Base-by-base conservation (phyloP, 2,888 invertebrate genomes). In the Phasia obesa region DNA sequence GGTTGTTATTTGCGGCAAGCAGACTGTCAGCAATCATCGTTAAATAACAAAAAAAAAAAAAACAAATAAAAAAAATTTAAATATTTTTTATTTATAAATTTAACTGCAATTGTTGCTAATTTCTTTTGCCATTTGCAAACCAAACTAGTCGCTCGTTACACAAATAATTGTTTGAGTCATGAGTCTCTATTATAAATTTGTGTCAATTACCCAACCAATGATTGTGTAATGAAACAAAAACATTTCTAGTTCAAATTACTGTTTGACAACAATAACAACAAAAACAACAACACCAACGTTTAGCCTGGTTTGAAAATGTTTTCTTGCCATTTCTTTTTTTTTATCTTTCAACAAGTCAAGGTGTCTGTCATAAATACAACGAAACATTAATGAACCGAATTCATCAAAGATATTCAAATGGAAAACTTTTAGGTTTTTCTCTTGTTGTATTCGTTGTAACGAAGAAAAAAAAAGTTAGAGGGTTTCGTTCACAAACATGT, bases 151-250 rank as follows among this genome's bases (percentile, higher is more conserved):
- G n/a, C n/a, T n/a, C n/a, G n/a, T n/a, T n/a, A 62, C 7, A 60
- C 38, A 49, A 5, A 15, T 19, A 47, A n/a, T 19, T 25, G 11
- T 7, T 13, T 42, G 42, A 59, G 27, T 51, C 57, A 47, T 17
- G 17, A 7, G 44, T 17, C 13, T 38, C 7, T 7, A 47, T 47
- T 49, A 51, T 51, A 17, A 23, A 70, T 81, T 76, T 81, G 81
- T 81, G 70, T 76, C 81, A 81, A 81, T 75, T 70, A 71, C 70
- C 25, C 64, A 81, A 80, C 67, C 65, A 65, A 38, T 47, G 69
- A 62, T 77, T 77, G 62, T 70, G 55, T 64, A 77, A 77, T 55
- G 59, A 27, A 47, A 11, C 4, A 57, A 35, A 47, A 55, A 13
- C n/a, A 55, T 77, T 79, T 79, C 65, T 79, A 73, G 73, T 79